Evolutionary conservation across 2,888 invertebrate genomes (phyloP), one percentile per base, ranked within the genome.

Genomic region (Criorhina ranunculi): DNA sequence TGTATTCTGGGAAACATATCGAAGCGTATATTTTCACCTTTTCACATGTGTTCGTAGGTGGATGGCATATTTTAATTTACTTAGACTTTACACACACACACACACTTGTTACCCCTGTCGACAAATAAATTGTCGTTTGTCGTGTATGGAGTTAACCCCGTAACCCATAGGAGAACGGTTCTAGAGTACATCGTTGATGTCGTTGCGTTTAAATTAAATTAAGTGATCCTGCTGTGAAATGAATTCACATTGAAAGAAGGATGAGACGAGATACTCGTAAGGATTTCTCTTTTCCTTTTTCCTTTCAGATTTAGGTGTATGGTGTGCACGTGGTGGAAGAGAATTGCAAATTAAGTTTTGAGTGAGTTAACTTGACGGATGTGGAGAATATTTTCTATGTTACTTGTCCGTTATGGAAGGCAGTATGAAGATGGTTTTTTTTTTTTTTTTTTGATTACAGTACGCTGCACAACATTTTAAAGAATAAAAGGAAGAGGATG

Each of bases 281-380:
- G n/a, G n/a, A n/a, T 37, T 8, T 42, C 29, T 29, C 2, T 17
- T 31, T 2, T 17, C 6, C 17, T 17, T 2, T n/a, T 24, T 12
- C n/a, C 0, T 1, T 7, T 40, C 7, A n/a, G 2, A 19, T 11
- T 15, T 12, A n/a, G n/a, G n/a, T 24, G 24, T 24, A 24, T 24
- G 24, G 4, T 5, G 46, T 44, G 46, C 46, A 70, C 24, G 24
- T 46, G 24, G 19, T 37, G 59, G 46, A 59, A 44, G 46, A 15
- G 59, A 70, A 70, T n/a, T 70, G 59, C 70, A 70, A 70, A 70
- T 70, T 70, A 37, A 46, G 17, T 59, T 59, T 59, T 49, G 70
- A 70, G 24, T 37, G 37, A 70, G 46, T 46, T 59, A 53, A 53
- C 67, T 17, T 46, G 59, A 29, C 19, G 37, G 44, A 46, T 70